These are phyloP conservation scores for Haemorhous mexicanus DNA, from an alignment of 2,113 vertebrate species.

Conservation along the genomic window DNA sequence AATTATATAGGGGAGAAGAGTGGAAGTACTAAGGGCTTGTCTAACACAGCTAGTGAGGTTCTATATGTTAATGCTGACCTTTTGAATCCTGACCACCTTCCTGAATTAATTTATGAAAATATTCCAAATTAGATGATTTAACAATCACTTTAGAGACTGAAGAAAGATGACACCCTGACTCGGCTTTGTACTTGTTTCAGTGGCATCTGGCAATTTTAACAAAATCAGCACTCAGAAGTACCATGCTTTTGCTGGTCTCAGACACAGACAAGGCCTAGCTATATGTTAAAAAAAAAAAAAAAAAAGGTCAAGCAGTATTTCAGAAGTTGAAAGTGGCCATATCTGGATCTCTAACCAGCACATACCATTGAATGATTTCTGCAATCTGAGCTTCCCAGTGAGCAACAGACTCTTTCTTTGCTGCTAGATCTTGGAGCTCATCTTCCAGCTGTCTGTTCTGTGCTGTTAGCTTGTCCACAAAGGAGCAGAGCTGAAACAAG, in stretches of 20 bases:
- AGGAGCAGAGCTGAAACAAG: constrained; percentile 83
- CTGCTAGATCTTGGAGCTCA: constrained; percentile 88
- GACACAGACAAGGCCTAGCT: not conserved
- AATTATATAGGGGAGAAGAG: not conserved
- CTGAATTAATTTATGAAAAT: not conserved
- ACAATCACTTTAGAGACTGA: not conserved
- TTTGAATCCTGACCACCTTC: not conserved
- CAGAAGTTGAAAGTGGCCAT: not conserved
- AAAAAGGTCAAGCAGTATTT: not conserved
- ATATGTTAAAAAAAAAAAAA: not conserved
- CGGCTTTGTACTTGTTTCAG: not conserved
- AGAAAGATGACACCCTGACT: not conserved
- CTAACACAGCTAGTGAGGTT: not conserved
- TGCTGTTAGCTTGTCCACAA: constrained; percentile 89
- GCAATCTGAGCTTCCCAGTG: constrained; percentile 99
- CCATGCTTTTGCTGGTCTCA: not conserved
- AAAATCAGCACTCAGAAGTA: not conserved
- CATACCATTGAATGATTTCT: constrained; percentile 98
- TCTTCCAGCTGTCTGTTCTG: constrained; percentile 94
- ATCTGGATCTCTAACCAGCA: not conserved
- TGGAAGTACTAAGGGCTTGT: not conserved
- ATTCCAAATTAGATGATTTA: not conserved
- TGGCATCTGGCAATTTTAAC: not conserved
- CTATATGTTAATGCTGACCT: not conserved
- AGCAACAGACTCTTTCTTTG: constrained; percentile 93